Percentiles rank a stretch among this genome's conserved stretches.
These are phyloP conservation scores for Ophiothrix spiculata DNA, from an alignment of 35 echinoderm and acorn worm species.

Conservation along the genomic window DNA sequence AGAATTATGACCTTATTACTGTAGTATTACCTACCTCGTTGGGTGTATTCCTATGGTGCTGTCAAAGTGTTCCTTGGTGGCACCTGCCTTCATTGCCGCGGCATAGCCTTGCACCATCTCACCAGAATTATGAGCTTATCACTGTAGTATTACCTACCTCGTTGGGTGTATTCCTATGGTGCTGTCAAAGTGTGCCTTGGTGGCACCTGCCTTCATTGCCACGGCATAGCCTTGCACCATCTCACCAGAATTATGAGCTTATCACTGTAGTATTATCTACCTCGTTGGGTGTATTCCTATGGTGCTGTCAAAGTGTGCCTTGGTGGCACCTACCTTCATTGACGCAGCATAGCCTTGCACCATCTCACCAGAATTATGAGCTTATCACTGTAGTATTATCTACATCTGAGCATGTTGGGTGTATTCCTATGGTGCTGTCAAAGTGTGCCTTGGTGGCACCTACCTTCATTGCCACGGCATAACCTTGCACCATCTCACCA, in stretches of 20 bases:
- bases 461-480: slow-evolving; percentile 85
- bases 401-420: slow-evolving; percentile 93
- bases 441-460: slow-evolving; percentile 94
- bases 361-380: slow-evolving; percentile 75
- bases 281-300: too few relatives aligned
- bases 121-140: too few relatives aligned
- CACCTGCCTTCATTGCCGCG: slow-evolving; percentile 91
- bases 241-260: slow-evolving; percentile 81
- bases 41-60: slow-evolving; percentile 95
- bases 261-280: slow-evolving; percentile 66
- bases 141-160: too few relatives aligned
- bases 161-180: too few relatives aligned
- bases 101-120: slow-evolving; percentile 67
- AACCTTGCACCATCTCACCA: slow-evolving; percentile 69
- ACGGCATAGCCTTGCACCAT: too few relatives aligned
- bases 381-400: slow-evolving; percentile 57
- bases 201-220: too few relatives aligned
- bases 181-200: too few relatives aligned
- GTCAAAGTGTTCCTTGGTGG: slow-evolving; percentile 89
- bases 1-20: too few relatives aligned
- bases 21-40: slow-evolving; percentile 83
- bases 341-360: slow-evolving; percentile 75
- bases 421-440: slow-evolving; percentile 88
- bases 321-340: too few relatives aligned
- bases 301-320: too few relatives aligned